Conservation (phyloP, 1,140 invertebrate species). For the Armadillidium nasatum region DNA sequence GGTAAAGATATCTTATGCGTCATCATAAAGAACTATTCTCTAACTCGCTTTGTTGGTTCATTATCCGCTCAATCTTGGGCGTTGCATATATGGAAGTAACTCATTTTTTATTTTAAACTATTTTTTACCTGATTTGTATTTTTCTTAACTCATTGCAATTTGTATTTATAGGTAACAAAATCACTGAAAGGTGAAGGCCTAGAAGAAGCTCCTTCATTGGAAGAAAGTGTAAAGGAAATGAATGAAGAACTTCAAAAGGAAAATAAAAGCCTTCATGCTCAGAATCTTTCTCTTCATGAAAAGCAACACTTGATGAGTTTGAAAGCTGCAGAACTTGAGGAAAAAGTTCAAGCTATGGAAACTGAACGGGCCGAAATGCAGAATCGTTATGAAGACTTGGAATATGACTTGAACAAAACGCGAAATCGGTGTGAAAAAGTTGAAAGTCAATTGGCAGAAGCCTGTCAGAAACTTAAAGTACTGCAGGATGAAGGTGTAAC, state of each 20-base stretch:
- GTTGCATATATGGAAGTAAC: too few species aligned
- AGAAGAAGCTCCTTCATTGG: conserved; percentile 58
- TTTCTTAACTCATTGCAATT: neutral
- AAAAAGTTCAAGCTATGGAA: conserved; percentile 82
- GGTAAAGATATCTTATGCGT: too few species aligned
- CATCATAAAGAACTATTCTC: too few species aligned
- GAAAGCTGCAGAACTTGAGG: conserved; percentile 81
- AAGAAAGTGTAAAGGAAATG: conserved; percentile 73
- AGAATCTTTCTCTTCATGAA: conserved; percentile 88
- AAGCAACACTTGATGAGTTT: conserved; percentile 87
- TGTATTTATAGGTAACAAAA: conserved; percentile 8
- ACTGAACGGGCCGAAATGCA: conserved; percentile 89
- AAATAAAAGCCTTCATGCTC: conserved; percentile 83
- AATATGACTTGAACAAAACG: conserved; percentile 88
- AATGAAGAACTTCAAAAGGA: conserved; percentile 84
- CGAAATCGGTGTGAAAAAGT: conserved; percentile 79
- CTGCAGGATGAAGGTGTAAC: neutral
- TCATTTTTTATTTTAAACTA: neutral
- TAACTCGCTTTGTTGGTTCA: too few species aligned
- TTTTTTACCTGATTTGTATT: neutral
- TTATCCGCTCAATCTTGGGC: too few species aligned
- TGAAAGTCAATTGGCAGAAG: conserved; percentile 47
- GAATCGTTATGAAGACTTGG: conserved; percentile 92
- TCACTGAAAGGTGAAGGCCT: conserved; percentile 72
- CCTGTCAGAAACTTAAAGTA: conserved; percentile 42